A percentile compares a stretch with the other conserved stretches of the same genome.
Conservation (phyloP, 2,797 vertebrate species). For the Clamator glandarius region DNA sequence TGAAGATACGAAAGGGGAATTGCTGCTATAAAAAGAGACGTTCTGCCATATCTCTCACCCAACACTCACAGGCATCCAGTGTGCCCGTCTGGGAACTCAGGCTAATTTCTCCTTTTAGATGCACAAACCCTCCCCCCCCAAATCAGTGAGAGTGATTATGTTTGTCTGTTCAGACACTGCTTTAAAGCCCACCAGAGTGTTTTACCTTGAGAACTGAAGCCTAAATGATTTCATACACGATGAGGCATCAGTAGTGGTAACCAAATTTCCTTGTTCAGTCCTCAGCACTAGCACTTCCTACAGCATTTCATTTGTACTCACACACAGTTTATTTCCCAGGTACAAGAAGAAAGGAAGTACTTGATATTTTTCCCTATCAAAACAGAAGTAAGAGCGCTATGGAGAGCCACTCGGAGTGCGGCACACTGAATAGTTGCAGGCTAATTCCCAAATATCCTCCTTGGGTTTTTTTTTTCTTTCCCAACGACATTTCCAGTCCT, state of each 20-base stretch:
- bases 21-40: neutral
- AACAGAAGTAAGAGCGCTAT: rapidly evolving
- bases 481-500: neutral
- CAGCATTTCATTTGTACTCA: neutral
- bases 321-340: neutral
- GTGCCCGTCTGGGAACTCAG: neutral
- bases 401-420: neutral
- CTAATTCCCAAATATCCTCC: neutral
- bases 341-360: neutral
- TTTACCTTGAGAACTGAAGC: neutral
- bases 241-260: neutral
- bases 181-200: neutral
- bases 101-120: neutral
- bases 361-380: neutral
- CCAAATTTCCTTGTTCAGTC: neutral
- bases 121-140: no score
- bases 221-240: neutral
- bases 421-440: neutral
- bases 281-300: rapidly evolving
- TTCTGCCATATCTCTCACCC: neutral
- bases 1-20: neutral
- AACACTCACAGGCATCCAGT: neutral
- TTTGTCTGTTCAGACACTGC: neutral
- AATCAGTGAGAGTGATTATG: neutral
- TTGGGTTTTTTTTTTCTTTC: neutral